Evolutionary conservation across 2,888 invertebrate species (phyloP).

Genomic region (Linyphia triangularis): DNA sequence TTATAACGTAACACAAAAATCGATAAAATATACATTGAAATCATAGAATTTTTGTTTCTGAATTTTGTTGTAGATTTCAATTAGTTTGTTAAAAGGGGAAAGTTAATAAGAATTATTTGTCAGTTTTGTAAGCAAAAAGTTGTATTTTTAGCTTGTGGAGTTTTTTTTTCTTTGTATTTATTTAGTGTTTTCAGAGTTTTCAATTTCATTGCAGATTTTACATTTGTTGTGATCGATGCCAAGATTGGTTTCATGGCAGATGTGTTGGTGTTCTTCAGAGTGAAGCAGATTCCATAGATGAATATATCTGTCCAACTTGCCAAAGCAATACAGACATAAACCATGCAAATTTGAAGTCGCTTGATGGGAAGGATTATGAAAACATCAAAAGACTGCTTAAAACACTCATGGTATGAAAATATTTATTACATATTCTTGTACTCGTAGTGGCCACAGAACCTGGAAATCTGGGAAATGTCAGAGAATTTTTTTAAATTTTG

Average conservation of each 20-base stretch:
- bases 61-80: no score
- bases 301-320: slow-evolving; percentile 97
- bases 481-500: no score
- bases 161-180: neutral
- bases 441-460: no score
- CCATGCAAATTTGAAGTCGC: slow-evolving; percentile 91
- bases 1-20: no score
- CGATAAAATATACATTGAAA: no score
- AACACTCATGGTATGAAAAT: slow-evolving; percentile 90
- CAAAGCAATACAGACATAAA: slow-evolving; percentile 93
- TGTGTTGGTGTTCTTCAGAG: slow-evolving; percentile 97
- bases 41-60: no score
- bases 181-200: neutral
- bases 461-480: no score
- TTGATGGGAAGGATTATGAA: slow-evolving; percentile 89
- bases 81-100: neutral
- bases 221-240: slow-evolving; percentile 98
- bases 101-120: neutral
- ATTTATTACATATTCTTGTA: no score
- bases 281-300: slow-evolving; percentile 96
- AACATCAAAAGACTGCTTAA: slow-evolving; percentile 91
- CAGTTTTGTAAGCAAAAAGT: no score
- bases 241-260: slow-evolving; percentile 99
- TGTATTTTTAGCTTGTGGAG: neutral
- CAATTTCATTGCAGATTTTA: slow-evolving; percentile 87